Conservation (phyloP, 2,888 invertebrate species). For the Cephonodes hylas region DNA sequence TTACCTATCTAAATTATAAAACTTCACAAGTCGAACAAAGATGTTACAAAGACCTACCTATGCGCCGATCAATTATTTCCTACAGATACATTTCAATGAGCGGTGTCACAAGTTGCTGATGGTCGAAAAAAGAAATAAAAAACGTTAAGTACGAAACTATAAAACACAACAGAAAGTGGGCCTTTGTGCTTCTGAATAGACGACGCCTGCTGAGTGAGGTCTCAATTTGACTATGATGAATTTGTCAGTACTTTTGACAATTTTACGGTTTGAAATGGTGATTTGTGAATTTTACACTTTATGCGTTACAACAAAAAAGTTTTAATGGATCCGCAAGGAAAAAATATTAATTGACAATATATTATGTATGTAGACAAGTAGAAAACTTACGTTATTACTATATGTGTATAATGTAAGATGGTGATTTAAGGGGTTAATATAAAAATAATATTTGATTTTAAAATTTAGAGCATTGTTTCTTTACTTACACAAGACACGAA, state of each 20-base stretch:
- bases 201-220: background rate
- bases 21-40: background rate
- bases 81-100: background rate
- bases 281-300: background rate
- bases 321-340: too few relatives aligned
- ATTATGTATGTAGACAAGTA: too few relatives aligned
- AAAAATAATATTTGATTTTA: too few relatives aligned
- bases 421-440: too few relatives aligned
- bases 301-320: background rate
- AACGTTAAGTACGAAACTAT: background rate
- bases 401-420: too few relatives aligned
- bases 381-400: too few relatives aligned
- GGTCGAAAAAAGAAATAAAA: background rate
- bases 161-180: background rate
- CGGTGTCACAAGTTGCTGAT: background rate
- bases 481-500: background rate
- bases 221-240: conserved; percentile 5
- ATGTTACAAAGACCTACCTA: background rate
- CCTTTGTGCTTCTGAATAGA: background rate
- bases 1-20: too few relatives aligned
- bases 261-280: background rate
- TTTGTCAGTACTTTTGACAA: conserved; percentile 12
- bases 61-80: background rate
- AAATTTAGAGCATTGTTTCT: too few relatives aligned
- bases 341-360: too few relatives aligned